Evolutionary conservation across 2,797 vertebrate species (phyloP), one percentile per base, ranked within the genome.

Genomic region (Sebastes trivittatus): DNA sequence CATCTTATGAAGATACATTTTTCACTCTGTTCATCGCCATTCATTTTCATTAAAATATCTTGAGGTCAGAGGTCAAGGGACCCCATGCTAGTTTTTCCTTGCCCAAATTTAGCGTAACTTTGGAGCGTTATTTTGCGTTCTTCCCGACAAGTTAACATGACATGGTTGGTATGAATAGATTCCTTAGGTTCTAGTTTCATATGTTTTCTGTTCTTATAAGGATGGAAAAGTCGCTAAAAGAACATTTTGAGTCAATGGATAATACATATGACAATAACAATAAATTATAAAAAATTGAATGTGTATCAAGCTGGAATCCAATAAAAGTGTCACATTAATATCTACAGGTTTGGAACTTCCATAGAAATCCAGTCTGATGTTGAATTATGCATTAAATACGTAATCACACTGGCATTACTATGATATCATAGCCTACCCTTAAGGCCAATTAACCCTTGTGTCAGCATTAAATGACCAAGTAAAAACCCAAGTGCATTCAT

Each of bases 361-460:
- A 65, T 52, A 67, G 20, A 80, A 61, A 85, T 38, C 10, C 16
- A 75, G 7, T 63, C 11, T 34, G 49, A 68, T 63, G 82, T 61
- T 85, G 67, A 87, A 86, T 83, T 72, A 80, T 81, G 60, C 32
- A 74, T 73, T 75, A 34, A 77, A 86, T 83, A 72, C 36, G 36
- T 68, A 80, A 82, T 87, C 61, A 73, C 52, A 81, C 60, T 61
- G 62, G n/a, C 25, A 72, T 71, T 78, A 87, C 77, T 81, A 85
- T 81, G 54, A 87, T 88, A 89, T 72, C 68, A 89, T 78, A 58
- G 62, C 77, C 52, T 49, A 85, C 64, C 80, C 87, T 82, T 81
- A 84, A 84, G 46, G 76, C 68, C 86, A 88, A 91, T 91, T 93
- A 91, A 92, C 82, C 81, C 42, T 13, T 1, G 60, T 81, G 83